Percentiles rank a stretch among this genome's conserved stretches.
These are phyloP conservation scores for Eciton burchellii DNA, from an alignment of 1,140 invertebrate species.

Conservation along the genomic window DNA sequence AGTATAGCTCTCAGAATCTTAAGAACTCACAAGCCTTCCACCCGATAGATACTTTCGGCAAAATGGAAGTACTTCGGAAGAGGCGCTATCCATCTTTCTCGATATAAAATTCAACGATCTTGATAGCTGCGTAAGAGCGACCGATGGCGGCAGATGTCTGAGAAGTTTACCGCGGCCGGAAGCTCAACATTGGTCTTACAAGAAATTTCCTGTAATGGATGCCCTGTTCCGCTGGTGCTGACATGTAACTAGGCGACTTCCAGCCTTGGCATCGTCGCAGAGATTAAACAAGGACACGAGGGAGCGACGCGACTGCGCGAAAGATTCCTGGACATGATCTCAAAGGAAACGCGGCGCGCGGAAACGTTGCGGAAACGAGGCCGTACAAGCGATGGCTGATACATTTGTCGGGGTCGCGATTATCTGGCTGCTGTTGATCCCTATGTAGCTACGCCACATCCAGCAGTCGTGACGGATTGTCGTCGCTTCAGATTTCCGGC, in stretches of 20 bases:
- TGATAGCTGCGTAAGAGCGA: not conserved
- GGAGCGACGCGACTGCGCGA: conserved; percentile 32
- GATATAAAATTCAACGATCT: conserved; percentile 31
- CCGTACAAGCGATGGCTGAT: conserved; percentile 28
- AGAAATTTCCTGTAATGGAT: conserved; percentile 50
- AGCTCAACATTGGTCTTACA: conserved; percentile 51
- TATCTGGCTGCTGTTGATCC: conserved; percentile 45
- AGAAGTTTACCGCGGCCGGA: conserved; percentile 23
- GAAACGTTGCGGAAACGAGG: conserved; percentile 2
- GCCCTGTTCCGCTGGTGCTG: conserved; percentile 39
- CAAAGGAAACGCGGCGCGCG: conserved; percentile 52
- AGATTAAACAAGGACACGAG: conserved; percentile 54
- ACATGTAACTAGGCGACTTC: conserved; percentile 57
- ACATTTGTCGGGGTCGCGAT: conserved; percentile 41
- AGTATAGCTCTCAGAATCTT: too few relatives aligned
- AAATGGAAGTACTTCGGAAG: too few relatives aligned
- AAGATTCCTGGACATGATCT: conserved; percentile 62
- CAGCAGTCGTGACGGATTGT: not conserved
- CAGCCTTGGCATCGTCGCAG: not conserved
- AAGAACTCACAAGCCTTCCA: too few relatives aligned
- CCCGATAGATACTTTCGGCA: too few relatives aligned
- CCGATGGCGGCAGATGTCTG: conserved; percentile 20
- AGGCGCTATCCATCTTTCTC: not conserved
- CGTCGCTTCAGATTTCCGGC: not conserved
- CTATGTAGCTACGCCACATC: conserved; percentile 6